Conservation (phyloP, 2,888 invertebrate genomes). For the Lasioglossum figueresi region DNA sequence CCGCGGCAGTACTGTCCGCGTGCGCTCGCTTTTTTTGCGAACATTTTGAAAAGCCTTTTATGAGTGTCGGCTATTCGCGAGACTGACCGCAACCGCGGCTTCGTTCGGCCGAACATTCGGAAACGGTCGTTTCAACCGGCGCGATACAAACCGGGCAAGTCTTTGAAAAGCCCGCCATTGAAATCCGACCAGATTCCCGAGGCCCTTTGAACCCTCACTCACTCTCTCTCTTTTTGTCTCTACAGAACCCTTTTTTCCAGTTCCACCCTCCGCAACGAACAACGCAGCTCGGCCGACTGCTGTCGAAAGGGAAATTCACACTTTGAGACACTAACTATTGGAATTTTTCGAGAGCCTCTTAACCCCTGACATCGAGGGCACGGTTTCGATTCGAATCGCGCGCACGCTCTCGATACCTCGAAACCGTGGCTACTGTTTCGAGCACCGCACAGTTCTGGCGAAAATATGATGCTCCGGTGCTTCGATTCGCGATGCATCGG, state of each 20-base stretch:
- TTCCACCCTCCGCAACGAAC: neutral
- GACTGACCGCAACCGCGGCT: constrained; percentile 58
- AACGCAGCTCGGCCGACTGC: constrained; percentile 9
- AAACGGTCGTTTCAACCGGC: constrained; percentile 26
- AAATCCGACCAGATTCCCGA: constrained; percentile 18
- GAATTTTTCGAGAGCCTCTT: constrained; percentile 20
- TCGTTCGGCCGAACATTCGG: constrained; percentile 52
- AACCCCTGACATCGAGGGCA: neutral
- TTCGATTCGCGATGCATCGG: neutral
- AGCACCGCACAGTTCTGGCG: neutral
- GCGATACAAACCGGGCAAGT: constrained; percentile 31
- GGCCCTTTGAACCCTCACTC: constrained; percentile 29
- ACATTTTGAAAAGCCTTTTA: constrained; percentile 61
- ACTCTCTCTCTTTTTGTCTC: neutral
- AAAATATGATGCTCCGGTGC: neutral
- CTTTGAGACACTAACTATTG: constrained; percentile 32
- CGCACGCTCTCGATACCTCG: neutral
- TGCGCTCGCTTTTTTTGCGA: constrained; percentile 46
- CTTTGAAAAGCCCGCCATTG: constrained; percentile 49
- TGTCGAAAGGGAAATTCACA: constrained; percentile 36
- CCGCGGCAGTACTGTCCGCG: neutral
- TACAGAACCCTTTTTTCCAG: neutral
- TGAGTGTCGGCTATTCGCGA: constrained; percentile 42
- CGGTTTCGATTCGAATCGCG: neutral
- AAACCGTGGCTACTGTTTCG: neutral